These are phyloP conservation scores for Mirounga angustirostris DNA, from an alignment of 2,113 vertebrate species.

Conservation along the genomic window DNA sequence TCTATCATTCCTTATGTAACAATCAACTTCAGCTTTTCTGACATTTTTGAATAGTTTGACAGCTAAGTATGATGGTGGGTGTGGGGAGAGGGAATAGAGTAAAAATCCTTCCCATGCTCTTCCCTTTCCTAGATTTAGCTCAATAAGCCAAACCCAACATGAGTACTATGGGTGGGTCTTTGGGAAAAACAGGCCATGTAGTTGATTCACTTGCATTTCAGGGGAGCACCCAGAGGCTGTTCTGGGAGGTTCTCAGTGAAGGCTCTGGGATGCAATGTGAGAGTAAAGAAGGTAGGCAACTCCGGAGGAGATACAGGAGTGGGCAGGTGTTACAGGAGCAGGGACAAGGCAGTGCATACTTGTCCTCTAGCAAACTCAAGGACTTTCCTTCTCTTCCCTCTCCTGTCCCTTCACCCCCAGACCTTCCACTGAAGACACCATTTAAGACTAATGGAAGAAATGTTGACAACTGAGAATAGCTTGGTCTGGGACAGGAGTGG, in stretches of 20 bases:
- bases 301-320: background rate
- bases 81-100: background rate
- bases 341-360: background rate
- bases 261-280: background rate
- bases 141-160: background rate
- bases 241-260: background rate
- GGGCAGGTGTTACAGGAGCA: background rate
- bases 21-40: background rate
- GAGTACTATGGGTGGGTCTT: background rate
- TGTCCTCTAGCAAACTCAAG: background rate
- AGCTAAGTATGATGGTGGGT: background rate
- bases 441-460: background rate
- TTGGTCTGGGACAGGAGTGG: background rate
- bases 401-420: background rate
- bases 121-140: background rate
- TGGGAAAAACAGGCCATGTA: background rate
- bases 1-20: background rate
- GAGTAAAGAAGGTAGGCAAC: background rate
- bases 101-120: background rate
- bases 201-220: background rate
- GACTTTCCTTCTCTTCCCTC: background rate
- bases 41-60: background rate
- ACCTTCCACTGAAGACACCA: background rate
- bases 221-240: background rate
- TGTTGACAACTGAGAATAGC: background rate